These are phyloP conservation scores for Butastur rufipennis DNA, from an alignment of 2,113 vertebrate species.

Conservation along the genomic window DNA sequence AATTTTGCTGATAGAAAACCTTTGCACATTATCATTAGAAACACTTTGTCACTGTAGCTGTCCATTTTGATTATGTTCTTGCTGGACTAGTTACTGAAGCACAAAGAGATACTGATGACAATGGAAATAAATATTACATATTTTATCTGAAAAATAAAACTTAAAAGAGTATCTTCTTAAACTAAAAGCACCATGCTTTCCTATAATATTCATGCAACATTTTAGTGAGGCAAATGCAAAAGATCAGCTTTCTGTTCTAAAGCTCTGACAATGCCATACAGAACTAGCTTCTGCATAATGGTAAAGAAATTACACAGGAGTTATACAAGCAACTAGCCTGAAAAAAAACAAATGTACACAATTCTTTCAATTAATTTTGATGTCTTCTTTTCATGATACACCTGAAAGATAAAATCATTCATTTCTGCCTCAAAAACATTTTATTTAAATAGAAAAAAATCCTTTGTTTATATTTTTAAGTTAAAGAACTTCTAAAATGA, in stretches of 20 bases:
- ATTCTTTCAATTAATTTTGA: background rate
- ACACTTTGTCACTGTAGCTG: background rate
- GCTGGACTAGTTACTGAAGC: background rate
- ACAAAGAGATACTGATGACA: background rate
- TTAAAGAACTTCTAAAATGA: background rate
- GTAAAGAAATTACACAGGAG: background rate
- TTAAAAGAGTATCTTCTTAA: background rate
- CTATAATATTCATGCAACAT: background rate
- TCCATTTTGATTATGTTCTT: background rate
- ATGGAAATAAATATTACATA: background rate
- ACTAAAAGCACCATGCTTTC: background rate
- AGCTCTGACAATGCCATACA: background rate
- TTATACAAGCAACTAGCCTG: background rate
- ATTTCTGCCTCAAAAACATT: background rate
- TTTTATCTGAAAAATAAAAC: background rate
- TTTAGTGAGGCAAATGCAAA: background rate
- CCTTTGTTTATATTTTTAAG: background rate
- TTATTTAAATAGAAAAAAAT: background rate
- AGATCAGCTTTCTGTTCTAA: background rate
- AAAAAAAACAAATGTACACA: background rate
- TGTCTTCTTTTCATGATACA: background rate
- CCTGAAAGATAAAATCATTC: background rate
- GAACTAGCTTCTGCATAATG: background rate
- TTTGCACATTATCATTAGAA: background rate
- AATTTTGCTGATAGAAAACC: background rate